Evolutionary conservation across 1,140 invertebrate species (phyloP), one percentile per base, ranked within the genome.

Genomic region (Rhyacophila brunnea): DNA sequence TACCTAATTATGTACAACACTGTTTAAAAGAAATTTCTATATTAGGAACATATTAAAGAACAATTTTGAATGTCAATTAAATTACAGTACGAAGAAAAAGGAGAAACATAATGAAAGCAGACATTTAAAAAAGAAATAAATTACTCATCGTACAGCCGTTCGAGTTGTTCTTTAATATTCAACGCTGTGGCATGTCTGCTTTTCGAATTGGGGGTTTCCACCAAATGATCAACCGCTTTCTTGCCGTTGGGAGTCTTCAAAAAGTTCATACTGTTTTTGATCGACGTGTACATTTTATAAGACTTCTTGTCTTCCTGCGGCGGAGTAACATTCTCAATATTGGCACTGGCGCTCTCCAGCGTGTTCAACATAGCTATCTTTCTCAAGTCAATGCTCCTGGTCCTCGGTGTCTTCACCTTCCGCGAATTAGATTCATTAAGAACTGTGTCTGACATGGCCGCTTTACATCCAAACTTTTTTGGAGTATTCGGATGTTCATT

Each of bases 91-190:
- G n/a, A n/a, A n/a, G n/a, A n/a, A n/a, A n/a, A n/a, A n/a, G n/a
- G n/a, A n/a, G n/a, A n/a, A n/a, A n/a, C 5, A 46, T 20, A 46
- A 6, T 7, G 19, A 18, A 42, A 14, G 40, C 17, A 42, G 6
- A 18, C n/a, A n/a, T n/a, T n/a, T 42, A 13, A 3, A 18, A 13
- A 5, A 3, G 11, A 18, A 42, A 28, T 14, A 46, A 6, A 18
- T 46, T 36, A 20, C 3, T 11, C 6, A 51, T 63, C 61, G 42
- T 50, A 63, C 36, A 63, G n/a, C 20, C 35, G 14, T 51, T 59
- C 34, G 1, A 64, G 57, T 48, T 64, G 62, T 42, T 50, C 43
- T 42, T 64, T 57, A 10, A 64, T 35, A 43, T 64, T 64, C 13
- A 15, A 48, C 6, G 62, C 56, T 1, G 52, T 51, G 4, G 52